Evolutionary conservation across 2,113 vertebrate genomes (phyloP), one percentile per base, ranked within the genome.

Genomic region (Meriones unguiculatus): DNA sequence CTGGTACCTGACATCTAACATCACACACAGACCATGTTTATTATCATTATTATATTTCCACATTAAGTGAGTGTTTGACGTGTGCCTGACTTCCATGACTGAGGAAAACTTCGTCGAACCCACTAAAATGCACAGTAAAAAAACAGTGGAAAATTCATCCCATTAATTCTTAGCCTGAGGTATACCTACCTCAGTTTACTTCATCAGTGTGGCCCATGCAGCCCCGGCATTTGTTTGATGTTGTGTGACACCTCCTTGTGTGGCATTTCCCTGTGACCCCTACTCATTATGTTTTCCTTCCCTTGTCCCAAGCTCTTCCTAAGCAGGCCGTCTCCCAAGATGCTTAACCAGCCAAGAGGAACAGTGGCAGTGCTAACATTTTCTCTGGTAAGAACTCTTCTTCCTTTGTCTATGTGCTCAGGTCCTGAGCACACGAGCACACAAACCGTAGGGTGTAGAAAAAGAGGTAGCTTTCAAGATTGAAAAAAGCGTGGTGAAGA

Each of bases 211-310:
- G 80, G 22, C 32, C 50, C 38, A 50, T 9, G 57, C n/a, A 82
- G 54, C 52, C 89, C 17, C 59, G n/a, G 65, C 6, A 25, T 22
- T 67, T 89, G 24, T 69, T 86, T 62, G 52, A 67, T 25, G 85
- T 64, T 0, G 6, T 30, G 0, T 78, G 57, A 38, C 4, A 0
- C 0, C 35, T 7, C 32, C 57, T 46, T 67, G 18, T 25, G 0
- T 85, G 59, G n/a, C 2, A 0, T 1, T 28, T 17, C 28, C 46
- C 77, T 9, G 67, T 18, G 22, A 28, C 10, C 18, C 54, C 24
- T 70, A 59, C 13, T 57, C 64, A 77, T 67, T 18, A 59, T 1
- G 25, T 7, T 41, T 59, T 59, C 25, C 54, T 50, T 35, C n/a
- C 52, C 41, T 85, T 59, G 62, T 70, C 25, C 2, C 10, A 1